These are phyloP conservation scores for Rhodeus uyekii DNA, from an alignment of 2,797 vertebrate species.

Conservation along the genomic window DNA sequence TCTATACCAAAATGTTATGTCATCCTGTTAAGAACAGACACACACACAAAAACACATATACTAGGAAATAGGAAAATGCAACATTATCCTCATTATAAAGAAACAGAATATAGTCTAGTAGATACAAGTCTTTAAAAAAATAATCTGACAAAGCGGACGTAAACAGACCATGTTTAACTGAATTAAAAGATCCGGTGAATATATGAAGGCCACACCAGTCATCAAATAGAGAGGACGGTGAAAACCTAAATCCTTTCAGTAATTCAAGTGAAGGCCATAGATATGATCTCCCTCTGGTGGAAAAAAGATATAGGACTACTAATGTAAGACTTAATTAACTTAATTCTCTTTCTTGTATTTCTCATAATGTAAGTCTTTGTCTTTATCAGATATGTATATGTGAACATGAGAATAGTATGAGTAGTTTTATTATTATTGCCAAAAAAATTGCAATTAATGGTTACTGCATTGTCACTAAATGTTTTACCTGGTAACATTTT, in stretches of 20 bases:
- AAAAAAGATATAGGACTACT: neutral
- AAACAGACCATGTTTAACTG: neutral
- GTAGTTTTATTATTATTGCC: neutral
- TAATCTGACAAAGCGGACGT: neutral
- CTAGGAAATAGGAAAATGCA: conserved; percentile 55
- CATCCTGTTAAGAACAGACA: conserved; percentile 57
- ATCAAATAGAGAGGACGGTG: neutral
- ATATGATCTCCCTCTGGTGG: conserved; percentile 6
- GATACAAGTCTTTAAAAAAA: neutral
- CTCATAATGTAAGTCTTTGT: neutral
- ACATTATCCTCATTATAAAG: neutral
- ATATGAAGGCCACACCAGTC: neutral
- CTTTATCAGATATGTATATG: neutral
- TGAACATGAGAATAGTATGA: neutral
- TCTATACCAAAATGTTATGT: conserved; percentile 59
- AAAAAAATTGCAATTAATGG: no score
- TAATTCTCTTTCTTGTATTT: neutral
- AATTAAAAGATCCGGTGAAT: neutral
- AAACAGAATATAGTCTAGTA: neutral
- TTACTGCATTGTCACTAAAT: no score
- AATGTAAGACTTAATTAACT: neutral
- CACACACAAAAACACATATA: conserved; percentile 61
- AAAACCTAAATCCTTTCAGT: neutral
- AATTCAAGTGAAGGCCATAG: neutral
- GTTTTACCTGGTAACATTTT: no score